Base-by-base conservation (phyloP, 2,888 invertebrate genomes). In the Eupithecia tripunctaria region DNA sequence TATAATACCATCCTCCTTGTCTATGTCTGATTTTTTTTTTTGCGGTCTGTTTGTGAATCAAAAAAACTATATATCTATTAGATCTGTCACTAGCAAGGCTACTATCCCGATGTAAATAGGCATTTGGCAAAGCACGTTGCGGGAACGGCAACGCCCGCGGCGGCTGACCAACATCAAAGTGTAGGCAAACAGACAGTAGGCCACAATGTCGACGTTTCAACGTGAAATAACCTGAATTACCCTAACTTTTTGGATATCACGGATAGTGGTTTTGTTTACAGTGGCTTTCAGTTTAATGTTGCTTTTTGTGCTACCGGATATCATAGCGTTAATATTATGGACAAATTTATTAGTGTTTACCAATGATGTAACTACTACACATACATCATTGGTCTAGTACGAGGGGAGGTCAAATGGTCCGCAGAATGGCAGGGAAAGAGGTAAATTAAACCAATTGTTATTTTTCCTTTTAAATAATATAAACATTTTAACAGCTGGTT, bases 111-210 rank as follows among this genome's bases (percentile, higher is more conserved):
- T 68, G 15, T 38, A 65, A 71, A 69, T 67, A 38, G 38, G 76
- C 80, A 74, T 80, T 82, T 36, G 25, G 51, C 65, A 41, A 67
- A 69, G 68, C 80, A 56, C 56, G 78, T 79, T 66, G 56, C 67
- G 66, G 67, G 69, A 67, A 71, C 41, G 67, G 67, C 65, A 71
- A 78, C 84, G 85, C 86, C 86, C 70, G 85, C 81, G 87, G 88
- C 84, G 73, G 76, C 79, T 82, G 84, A 79, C 84, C 82, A 80
- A 86, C 85, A 86, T 88, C 88, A 90, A 91, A 89, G 88, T 84
- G 82, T 64, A 21, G 60, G 36, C 79, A 80, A 69, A 83, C 84
- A 86, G 84, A 87, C 82, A 85, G 71, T 80, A 79, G 75, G 80
- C 80, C 75, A 75, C 59, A 75, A 77, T 75, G 76, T 36, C 63